Evolutionary conservation across 1,140 invertebrate genomes (phyloP), one percentile per base, ranked within the genome.

Genomic region (Holcopasites calliopsidis): DNA sequence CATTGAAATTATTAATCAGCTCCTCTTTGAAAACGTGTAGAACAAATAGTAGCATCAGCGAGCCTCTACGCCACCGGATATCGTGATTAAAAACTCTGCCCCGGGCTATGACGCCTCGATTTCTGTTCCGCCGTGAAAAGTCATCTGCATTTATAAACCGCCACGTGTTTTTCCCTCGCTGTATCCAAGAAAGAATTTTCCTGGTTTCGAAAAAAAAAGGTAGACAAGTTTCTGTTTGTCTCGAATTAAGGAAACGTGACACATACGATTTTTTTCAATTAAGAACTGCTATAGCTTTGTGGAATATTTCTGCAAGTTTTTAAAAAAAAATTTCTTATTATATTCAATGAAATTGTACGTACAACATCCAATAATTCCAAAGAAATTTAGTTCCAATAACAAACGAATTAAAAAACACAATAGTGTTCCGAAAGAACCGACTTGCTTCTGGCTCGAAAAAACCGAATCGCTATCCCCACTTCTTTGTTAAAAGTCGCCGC

Each of bases 1-100:
- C 31, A n/a, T 65, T 35, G 49, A 42, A 73, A 65, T 65, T n/a
- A n/a, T n/a, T 73, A 73, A 65, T 73, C 28, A 38, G 49, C 44
- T 73, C 54, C 49, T 7, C 28, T 65, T 54, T 72, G 70, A 65
- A 65, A 55, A 28, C 33, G 5, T 33, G 26, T 55, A 33, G 3
- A 65, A 35, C 58, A 64, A 58, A 64, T 42, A 65, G 7, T 16
- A 3, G 38, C 3, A 64, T 23, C 35, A n/a, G 21, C 13, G 60
- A 71, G 28, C 47, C 47, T 31, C 3, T n/a, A 5, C 40, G 10
- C 3, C n/a, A 35, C 11, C 23, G 49, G 18, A 28, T n/a, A 54
- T 11, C 21, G n/a, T 55, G 61, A 65, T 73, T 73, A 73, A 73
- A 65, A 65, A 40, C 21, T n/a, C 8, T 2, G 28, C 58, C 58